A percentile compares a stretch with the other conserved stretches of the same genome.
Conservation (phyloP, 1,140 invertebrate species). For the Drosophila kohkoa region DNA sequence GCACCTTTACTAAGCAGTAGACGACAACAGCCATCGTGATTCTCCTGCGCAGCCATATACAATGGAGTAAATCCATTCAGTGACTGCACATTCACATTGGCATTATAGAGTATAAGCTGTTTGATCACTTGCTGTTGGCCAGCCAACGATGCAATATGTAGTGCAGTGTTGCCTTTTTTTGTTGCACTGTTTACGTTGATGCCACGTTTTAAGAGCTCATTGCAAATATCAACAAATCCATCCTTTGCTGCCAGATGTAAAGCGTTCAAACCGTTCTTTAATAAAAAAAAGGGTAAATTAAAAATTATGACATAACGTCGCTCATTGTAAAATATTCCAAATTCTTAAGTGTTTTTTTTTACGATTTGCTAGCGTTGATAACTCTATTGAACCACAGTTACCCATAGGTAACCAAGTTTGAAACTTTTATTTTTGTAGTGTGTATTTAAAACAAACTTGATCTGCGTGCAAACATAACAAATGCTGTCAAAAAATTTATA, state of each 20-base stretch:
- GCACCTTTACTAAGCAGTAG: constrained; percentile 97
- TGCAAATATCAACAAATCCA: constrained; percentile 97
- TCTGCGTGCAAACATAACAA: too few species aligned
- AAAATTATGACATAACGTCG: neutral
- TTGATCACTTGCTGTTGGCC: constrained; percentile 98
- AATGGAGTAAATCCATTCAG: constrained; percentile 99
- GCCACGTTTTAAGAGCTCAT: constrained; percentile 95
- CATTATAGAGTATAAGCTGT: constrained; percentile 94
- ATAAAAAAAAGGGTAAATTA: constrained; percentile 27
- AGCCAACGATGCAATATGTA: constrained; percentile 99
- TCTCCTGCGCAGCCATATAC: constrained; percentile 99
- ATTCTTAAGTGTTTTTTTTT: too few species aligned
- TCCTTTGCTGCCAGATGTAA: constrained; percentile 99
- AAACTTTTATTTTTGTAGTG: too few species aligned
- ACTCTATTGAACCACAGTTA: too few species aligned
- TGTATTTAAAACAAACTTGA: too few species aligned
- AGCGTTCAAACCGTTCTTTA: constrained; percentile 98
- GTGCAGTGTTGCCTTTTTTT: constrained; percentile 99
- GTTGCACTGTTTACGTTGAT: constrained; percentile 98
- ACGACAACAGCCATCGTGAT: constrained; percentile 97
- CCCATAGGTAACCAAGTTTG: too few species aligned
- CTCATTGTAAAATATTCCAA: neutral
- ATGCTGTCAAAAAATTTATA: too few species aligned
- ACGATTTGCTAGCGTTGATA: too few species aligned
- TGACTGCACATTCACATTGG: constrained; percentile 98